Evolutionary conservation across 2,888 invertebrate genomes (phyloP).

Genomic region (Carabus problematicus): DNA sequence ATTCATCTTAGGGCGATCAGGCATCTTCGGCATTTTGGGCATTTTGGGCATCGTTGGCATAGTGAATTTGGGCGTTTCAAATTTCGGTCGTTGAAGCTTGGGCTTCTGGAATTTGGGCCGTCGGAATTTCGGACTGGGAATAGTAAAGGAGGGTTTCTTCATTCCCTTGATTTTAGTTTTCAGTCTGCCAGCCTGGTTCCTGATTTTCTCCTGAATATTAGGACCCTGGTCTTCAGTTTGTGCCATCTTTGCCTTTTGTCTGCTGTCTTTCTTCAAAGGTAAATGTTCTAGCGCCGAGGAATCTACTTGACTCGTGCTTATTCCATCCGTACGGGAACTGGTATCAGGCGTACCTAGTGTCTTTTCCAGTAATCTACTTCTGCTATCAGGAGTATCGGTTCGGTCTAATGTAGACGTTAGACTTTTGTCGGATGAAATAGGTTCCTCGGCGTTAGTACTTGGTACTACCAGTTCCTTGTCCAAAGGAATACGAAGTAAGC

Average conservation of each 20-base stretch:
- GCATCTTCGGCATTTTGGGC: slow-evolving; percentile 62
- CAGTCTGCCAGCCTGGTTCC: slow-evolving; percentile 75
- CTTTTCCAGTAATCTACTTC: slow-evolving; percentile 54
- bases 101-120: slow-evolving; percentile 61
- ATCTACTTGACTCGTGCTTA: slow-evolving; percentile 64
- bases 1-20: slow-evolving; percentile 68
- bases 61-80: slow-evolving; percentile 69
- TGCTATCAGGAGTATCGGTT: slow-evolving; percentile 18
- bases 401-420: slow-evolving; percentile 25
- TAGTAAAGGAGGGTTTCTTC: slow-evolving; percentile 64
- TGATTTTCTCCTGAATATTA: slow-evolving; percentile 71
- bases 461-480: slow-evolving; percentile 58
- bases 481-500: slow-evolving; percentile 49
- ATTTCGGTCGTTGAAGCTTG: slow-evolving; percentile 66
- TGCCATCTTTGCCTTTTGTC: slow-evolving; percentile 42
- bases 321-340: slow-evolving; percentile 65
- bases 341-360: slow-evolving; percentile 58
- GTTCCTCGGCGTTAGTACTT: slow-evolving; percentile 58
- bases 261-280: slow-evolving; percentile 65
- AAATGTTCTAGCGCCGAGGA: slow-evolving; percentile 71
- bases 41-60: slow-evolving; percentile 67
- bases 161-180: slow-evolving; percentile 71
- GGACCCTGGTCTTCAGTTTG: slow-evolving; percentile 38
- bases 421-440: slow-evolving; percentile 43
- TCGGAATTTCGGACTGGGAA: slow-evolving; percentile 49